Base-by-base conservation (phyloP, 2,888 invertebrate genomes). In the Lingula anatina region DNA sequence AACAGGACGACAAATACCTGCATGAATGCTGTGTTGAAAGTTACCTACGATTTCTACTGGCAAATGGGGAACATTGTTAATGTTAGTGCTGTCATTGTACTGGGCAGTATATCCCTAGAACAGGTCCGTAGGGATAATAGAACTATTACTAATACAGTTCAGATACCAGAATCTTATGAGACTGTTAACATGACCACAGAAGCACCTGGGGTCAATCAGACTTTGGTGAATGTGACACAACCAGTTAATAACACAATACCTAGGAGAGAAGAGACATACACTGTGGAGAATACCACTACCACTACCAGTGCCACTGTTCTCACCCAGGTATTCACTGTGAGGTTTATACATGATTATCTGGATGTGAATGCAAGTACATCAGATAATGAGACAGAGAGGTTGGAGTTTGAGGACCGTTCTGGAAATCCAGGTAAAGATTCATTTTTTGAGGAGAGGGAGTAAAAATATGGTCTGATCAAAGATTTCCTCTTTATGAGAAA, bases 1-100 rank as follows among this genome's bases (percentile, higher is more conserved):
- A 45, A 50, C 15, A 44, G 42, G 1, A 38, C 38, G 12, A 27
- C 38, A 1, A 23, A 15, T 2, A 44, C 49, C 3, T 74, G 73
- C 49, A 20, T 50, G 3, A 67, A 73, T 54, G 61, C 60, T 18
- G 70, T 72, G 0, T 49, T 73, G 15, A 63, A 66, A 38, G 70
- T 74, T 1, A 53, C 56, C 5, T 73, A 73, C 45, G 59, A 57
- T 5, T 62, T 72, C 46, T 58, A 56, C 5, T 73, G 71, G 71
- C 52, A 51, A 2, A 69, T 62, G 3, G 52, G 52, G 24, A 54
- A 49, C n/a, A 60, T 71, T 21, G 46, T 58, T 12, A 53, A 53
- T 18, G 46, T 73, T 2, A 62, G 66, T 47, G 70, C 70, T 1
- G 60, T 57, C 5, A 50, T 68, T 2, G 54, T 68, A 21, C 37